Conservation (phyloP, 1,140 invertebrate species). For the Eurytemora carolleeae region DNA sequence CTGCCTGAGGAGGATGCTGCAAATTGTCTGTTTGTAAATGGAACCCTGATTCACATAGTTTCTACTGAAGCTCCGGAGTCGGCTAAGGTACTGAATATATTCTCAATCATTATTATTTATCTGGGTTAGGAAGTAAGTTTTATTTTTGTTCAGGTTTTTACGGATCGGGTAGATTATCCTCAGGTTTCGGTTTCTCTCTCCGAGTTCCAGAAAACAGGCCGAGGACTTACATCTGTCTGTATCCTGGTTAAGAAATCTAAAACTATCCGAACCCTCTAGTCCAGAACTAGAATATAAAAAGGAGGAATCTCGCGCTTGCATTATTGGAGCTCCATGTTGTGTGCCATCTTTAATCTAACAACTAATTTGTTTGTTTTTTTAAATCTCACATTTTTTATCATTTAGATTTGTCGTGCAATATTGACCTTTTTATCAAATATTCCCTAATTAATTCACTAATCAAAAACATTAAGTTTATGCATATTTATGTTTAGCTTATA, state of each 20-base stretch:
- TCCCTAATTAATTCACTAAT: no score
- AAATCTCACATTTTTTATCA: no score
- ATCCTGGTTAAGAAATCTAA: background rate
- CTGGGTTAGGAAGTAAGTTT: background rate
- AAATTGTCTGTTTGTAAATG: conserved; percentile 75
- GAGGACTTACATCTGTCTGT: background rate
- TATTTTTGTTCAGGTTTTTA: background rate
- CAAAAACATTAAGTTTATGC: no score
- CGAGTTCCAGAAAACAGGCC: background rate
- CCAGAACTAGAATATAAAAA: no score
- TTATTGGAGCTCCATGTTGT: no score
- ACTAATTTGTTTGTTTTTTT: no score
- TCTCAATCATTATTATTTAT: background rate
- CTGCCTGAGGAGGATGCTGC: conserved; percentile 66
- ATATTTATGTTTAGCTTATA: no score
- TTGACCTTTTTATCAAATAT: no score
- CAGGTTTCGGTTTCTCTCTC: background rate
- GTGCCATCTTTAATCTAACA: no score
- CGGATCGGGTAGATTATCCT: background rate
- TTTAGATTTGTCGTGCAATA: no score
- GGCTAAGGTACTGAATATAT: background rate
- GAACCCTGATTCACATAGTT: conserved; percentile 50
- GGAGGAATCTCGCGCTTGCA: no score
- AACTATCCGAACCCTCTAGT: background rate
- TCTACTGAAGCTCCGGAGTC: background rate